These are phyloP conservation scores for Poeciliopsis gracilis DNA, from an alignment of 2,797 vertebrate genomes.

Conservation along the genomic window DNA sequence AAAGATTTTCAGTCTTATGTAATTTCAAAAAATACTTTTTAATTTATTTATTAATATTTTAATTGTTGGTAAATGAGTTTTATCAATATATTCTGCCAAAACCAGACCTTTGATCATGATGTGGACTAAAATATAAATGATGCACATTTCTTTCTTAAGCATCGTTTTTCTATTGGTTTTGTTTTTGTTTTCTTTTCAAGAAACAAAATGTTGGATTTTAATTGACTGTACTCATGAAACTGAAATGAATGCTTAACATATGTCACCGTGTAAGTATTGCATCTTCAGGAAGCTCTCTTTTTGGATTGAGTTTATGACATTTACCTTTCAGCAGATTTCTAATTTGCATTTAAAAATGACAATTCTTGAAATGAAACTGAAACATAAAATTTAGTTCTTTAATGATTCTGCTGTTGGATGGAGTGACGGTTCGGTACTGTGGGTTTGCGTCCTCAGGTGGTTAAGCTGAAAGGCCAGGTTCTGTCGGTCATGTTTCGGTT, in stretches of 20 bases:
- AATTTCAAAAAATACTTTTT: no score
- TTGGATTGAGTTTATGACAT: background rate
- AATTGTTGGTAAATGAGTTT: no score
- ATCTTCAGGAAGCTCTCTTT: background rate
- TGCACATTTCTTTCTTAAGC: background rate
- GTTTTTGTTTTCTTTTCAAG: no score
- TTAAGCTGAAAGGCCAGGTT: constrained; percentile 97
- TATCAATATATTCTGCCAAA: no score
- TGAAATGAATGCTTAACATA: background rate
- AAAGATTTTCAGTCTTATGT: no score
- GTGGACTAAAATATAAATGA: background rate
- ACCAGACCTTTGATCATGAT: no score
- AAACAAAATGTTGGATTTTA: background rate
- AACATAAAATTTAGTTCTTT: background rate
- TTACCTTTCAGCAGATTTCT: background rate
- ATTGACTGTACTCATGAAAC: background rate
- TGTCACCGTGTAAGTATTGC: background rate
- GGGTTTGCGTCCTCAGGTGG: constrained; percentile 81
- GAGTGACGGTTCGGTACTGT: constrained; percentile 32
- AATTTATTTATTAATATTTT: no score
- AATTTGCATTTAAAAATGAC: background rate
- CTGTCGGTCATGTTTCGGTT: constrained; percentile 99
- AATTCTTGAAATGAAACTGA: background rate
- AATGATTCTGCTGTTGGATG: background rate
- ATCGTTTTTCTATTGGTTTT: background rate